Evolutionary conservation across 2,113 vertebrate species (phyloP).

Genomic region (Nothocercus nigrocapillus): DNA sequence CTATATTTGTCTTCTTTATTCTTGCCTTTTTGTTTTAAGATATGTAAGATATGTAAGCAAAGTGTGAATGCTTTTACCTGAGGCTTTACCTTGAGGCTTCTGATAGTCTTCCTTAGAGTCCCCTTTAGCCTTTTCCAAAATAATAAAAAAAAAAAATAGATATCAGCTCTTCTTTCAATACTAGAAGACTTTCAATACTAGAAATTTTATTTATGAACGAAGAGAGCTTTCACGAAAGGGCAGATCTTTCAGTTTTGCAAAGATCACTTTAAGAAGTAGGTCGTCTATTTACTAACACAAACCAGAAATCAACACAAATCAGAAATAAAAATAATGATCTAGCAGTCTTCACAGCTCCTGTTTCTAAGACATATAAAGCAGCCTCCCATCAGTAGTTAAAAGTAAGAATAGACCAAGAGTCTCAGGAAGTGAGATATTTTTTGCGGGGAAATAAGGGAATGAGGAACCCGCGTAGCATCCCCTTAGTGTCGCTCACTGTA

Average conservation of each 20-base stretch:
- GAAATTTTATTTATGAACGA: neutral
- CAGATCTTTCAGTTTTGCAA: neutral
- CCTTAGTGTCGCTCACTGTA: neutral
- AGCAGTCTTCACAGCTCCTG: neutral
- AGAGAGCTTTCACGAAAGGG: neutral
- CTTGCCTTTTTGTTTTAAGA: slow-evolving; percentile 19
- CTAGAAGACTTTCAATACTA: slow-evolving; percentile 7
- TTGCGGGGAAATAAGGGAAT: neutral
- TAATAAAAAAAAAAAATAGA: slow-evolving; percentile 42
- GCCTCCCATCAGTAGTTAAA: neutral
- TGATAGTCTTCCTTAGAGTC: slow-evolving; percentile 31
- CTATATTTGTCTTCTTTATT: neutral
- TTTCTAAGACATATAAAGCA: neutral
- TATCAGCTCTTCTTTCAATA: neutral
- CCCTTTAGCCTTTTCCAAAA: slow-evolving; percentile 1
- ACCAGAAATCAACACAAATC: neutral
- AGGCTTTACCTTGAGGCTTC: slow-evolving; percentile 59
- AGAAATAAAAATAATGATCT: neutral
- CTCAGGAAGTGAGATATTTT: neutral
- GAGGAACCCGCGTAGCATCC: neutral
- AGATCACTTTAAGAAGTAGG: neutral
- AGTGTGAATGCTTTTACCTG: slow-evolving; percentile 19
- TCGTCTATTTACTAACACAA: neutral
- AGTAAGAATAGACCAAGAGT: neutral
- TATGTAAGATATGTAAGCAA: neutral